Conservation (phyloP, 2,888 invertebrate genomes). For the Neocrepidodera transversa region DNA sequence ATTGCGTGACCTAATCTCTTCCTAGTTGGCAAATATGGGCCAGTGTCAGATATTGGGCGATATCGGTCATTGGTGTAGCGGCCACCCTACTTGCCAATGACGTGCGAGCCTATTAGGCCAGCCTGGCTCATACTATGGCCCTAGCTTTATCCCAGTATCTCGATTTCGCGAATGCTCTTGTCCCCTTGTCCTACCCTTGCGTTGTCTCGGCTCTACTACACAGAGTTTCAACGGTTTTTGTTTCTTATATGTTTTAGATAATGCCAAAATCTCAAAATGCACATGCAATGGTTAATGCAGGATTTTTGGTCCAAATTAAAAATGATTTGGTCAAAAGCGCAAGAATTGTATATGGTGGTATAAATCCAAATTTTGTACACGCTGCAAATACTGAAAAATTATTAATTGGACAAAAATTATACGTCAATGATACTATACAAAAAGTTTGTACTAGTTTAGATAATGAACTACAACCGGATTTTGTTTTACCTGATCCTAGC, state of each 20-base stretch:
- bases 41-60: too few species aligned
- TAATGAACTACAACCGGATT: slow-evolving; percentile 70
- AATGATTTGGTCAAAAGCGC: slow-evolving; percentile 61
- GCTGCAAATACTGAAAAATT: slow-evolving; percentile 63
- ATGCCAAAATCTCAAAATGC: slow-evolving; percentile 77
- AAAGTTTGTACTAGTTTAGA: slow-evolving; percentile 61
- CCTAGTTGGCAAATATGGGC: too few species aligned
- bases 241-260: slow-evolving; percentile 67
- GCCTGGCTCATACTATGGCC: too few species aligned
- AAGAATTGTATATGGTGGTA: slow-evolving; percentile 72
- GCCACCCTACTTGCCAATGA: too few species aligned
- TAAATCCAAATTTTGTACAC: slow-evolving; percentile 63
- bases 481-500: slow-evolving; percentile 70
- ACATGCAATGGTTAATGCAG: slow-evolving; percentile 78
- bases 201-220: too few species aligned
- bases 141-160: too few species aligned
- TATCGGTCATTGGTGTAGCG: too few species aligned
- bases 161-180: too few species aligned
- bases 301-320: slow-evolving; percentile 69
- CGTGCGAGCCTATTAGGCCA: too few species aligned
- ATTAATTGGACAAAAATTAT: slow-evolving; percentile 57
- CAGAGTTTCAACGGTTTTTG: too few species aligned
- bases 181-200: too few species aligned
- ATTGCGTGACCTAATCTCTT: too few species aligned
- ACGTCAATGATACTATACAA: slow-evolving; percentile 58